Evolutionary conservation across 2,797 vertebrate species (phyloP).

Genomic region (Brachyrhaphis roseni): DNA sequence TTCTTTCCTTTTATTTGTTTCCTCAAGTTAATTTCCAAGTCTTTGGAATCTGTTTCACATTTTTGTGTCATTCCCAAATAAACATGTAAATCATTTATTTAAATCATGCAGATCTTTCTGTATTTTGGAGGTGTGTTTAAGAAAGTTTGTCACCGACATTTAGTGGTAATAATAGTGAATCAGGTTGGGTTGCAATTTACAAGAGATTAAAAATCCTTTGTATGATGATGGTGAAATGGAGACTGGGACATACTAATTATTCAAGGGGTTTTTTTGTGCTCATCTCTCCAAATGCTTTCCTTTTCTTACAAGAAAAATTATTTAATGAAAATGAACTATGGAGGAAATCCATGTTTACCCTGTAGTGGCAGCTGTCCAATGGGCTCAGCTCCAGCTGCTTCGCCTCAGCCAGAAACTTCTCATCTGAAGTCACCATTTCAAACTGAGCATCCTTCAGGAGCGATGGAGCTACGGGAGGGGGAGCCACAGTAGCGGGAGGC

Average conservation of each 20-base stretch:
- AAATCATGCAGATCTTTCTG: neutral
- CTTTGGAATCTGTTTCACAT: neutral
- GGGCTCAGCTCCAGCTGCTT: constrained; percentile 70
- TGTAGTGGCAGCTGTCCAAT: constrained; percentile 71
- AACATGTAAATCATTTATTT: neutral
- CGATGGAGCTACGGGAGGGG: constrained; percentile 25
- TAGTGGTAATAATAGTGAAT: neutral
- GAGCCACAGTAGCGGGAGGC: constrained; percentile 18
- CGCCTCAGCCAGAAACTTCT: constrained; percentile 77
- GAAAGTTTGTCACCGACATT: neutral
- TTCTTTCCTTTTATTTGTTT: neutral
- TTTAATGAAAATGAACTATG: neutral
- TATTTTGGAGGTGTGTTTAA: neutral
- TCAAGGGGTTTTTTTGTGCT: too few relatives aligned
- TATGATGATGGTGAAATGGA: neutral
- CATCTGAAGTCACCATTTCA: constrained; percentile 73
- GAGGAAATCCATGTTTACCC: constrained; percentile 46
- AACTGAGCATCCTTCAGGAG: constrained; percentile 68
- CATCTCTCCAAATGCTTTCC: too few relatives aligned
- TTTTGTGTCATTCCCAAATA: neutral
- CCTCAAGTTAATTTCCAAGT: neutral
- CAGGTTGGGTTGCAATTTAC: neutral
- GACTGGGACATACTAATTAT: neutral
- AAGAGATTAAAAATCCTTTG: neutral
- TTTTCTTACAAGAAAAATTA: neutral